Conservation (phyloP, 2,888 invertebrate genomes). For the Eurytoma adleriae region DNA sequence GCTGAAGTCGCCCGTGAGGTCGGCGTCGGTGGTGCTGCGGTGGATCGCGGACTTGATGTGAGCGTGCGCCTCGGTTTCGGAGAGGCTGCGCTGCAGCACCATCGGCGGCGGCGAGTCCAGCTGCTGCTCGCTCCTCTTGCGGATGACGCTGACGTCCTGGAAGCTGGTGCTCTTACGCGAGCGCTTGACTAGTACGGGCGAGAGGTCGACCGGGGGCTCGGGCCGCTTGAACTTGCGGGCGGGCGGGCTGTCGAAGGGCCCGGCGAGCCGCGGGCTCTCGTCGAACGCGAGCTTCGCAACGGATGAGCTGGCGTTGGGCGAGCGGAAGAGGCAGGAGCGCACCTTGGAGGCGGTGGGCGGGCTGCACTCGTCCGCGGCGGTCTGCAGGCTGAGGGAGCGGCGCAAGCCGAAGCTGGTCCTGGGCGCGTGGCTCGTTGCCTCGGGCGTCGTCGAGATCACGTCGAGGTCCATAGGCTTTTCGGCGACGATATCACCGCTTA, state of each 20-base stretch:
- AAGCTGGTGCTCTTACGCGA: conserved; percentile 62
- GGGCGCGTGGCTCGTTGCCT: conserved; percentile 69
- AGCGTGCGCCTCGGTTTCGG: conserved; percentile 85
- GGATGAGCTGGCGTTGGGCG: conserved; percentile 68
- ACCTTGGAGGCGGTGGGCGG: conserved; percentile 74
- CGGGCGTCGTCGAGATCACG: conserved; percentile 68
- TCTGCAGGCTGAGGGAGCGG: conserved; percentile 63
- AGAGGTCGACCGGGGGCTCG: conserved; percentile 80
- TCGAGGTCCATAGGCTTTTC: conserved; percentile 35
- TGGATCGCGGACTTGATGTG: conserved; percentile 72
- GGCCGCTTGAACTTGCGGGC: conserved; percentile 80
- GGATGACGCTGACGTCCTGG: conserved; percentile 56
- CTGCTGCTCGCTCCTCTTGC: background rate
- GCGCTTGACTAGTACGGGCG: conserved; percentile 66
- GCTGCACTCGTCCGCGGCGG: conserved; percentile 64
- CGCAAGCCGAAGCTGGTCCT: conserved; percentile 58
- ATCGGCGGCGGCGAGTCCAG: conserved; percentile 13
- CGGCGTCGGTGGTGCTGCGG: conserved; percentile 81
- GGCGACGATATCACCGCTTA: conserved; percentile 78
- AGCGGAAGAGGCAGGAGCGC: conserved; percentile 77
- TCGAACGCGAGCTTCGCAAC: conserved; percentile 64
- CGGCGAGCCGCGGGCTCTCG: conserved; percentile 55
- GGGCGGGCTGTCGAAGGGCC: conserved; percentile 57
- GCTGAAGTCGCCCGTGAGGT: conserved; percentile 91
- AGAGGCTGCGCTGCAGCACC: conserved; percentile 81